phyloP scores from a whole-genome alignment of 2,797 vertebrate genomes.

The Peromyscus melanophrys region DNA sequence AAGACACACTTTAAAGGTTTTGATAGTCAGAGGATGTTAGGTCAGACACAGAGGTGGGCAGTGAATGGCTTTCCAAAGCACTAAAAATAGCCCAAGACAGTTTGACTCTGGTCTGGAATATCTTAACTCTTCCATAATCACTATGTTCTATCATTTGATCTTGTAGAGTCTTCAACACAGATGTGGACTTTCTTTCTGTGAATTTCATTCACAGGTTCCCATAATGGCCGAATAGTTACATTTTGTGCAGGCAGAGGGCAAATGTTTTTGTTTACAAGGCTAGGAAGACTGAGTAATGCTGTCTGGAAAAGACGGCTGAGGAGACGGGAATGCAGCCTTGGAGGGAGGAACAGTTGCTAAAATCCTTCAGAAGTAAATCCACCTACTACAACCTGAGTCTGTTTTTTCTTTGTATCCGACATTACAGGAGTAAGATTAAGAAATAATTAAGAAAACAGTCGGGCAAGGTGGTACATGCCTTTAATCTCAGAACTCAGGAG shows the following conservation, averaged over 20 bases:
- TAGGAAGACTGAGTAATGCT: neutral
- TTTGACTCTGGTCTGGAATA: neutral
- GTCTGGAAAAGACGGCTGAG: neutral
- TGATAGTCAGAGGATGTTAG: neutral
- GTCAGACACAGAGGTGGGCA: neutral
- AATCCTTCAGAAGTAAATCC: neutral
- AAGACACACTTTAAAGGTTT: neutral
- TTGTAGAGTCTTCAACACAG: neutral
- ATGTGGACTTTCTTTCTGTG: neutral
- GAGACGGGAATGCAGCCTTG: neutral
- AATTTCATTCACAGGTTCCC: neutral
- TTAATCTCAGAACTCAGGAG: neutral
- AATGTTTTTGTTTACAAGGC: neutral
- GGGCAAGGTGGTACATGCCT: too few species aligned
- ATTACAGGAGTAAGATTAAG: neutral
- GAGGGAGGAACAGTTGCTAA: neutral
- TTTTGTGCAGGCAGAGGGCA: neutral
- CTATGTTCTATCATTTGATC: neutral
- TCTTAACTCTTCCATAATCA: neutral
- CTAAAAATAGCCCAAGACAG: neutral
- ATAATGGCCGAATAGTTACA: neutral
- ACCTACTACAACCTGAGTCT: neutral
- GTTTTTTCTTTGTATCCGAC: neutral
- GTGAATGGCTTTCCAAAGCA: neutral
- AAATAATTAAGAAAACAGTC: neutral